These are phyloP conservation scores for Egretta garzetta DNA, from an alignment of 2,113 vertebrate genomes.

Conservation along the genomic window DNA sequence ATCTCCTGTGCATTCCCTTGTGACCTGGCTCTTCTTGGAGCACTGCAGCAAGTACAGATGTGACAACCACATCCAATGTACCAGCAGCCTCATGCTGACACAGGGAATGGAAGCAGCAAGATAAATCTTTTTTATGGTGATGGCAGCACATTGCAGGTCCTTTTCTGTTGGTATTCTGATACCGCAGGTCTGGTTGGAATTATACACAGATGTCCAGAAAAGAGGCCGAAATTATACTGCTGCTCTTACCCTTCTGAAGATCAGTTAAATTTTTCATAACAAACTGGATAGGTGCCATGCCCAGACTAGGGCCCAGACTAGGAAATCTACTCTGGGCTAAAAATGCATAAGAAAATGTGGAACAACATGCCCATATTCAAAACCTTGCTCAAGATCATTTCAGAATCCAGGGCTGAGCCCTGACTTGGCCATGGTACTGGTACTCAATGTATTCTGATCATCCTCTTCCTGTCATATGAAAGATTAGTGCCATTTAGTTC, in stretches of 20 bases:
- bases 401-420: neutral
- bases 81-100: neutral
- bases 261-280: neutral
- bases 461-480: neutral
- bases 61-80: neutral
- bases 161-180: neutral
- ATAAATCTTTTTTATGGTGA: neutral
- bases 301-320: neutral
- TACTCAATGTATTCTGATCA: neutral
- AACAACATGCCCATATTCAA: neutral
- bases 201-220: neutral
- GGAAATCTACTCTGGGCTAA: neutral
- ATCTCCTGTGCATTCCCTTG: neutral
- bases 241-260: neutral
- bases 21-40: neutral
- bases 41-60: neutral
- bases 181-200: neutral
- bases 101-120: neutral
- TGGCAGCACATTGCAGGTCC: rapidly evolving
- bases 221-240: neutral
- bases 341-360: neutral
- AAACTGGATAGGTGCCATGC: neutral
- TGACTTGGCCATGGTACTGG: neutral
- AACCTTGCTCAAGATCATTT: neutral
- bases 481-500: neutral